Evolutionary conservation across 2,888 invertebrate genomes (phyloP).

Genomic region (Sesia bembeciformis): DNA sequence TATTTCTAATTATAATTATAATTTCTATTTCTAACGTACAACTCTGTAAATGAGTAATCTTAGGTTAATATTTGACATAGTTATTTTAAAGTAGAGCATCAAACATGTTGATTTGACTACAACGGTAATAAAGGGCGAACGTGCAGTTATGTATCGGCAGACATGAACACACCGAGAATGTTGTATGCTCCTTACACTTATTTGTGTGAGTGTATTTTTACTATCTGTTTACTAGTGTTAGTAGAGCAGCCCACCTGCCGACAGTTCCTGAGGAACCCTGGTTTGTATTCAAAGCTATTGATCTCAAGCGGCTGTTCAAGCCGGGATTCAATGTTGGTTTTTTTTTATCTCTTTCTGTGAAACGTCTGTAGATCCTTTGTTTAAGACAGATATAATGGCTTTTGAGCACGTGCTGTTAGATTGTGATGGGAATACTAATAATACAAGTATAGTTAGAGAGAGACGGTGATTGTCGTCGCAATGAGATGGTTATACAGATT

Average conservation of each 20-base stretch:
- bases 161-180: conserved; percentile 8
- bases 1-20: no score
- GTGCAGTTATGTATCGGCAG: conserved; percentile 33
- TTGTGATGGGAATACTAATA: not conserved
- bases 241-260: conserved; percentile 24
- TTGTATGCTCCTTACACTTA: conserved; percentile 13
- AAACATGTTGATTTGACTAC: conserved; percentile 11
- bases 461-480: no score
- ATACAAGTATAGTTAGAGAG: no score
- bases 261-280: conserved; percentile 12
- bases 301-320: conserved; percentile 27
- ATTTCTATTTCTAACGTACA: no score
- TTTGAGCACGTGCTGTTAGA: not conserved
- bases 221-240: conserved; percentile 13
- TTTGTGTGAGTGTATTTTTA: conserved; percentile 14
- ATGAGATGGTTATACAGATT: no score
- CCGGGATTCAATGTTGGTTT: conserved; percentile 24
- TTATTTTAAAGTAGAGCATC: conserved; percentile 32
- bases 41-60: no score
- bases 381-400: not conserved
- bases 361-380: conserved; percentile 43
- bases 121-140: conserved; percentile 40
- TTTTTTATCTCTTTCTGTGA: conserved; percentile 31
- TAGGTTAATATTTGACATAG: no score
- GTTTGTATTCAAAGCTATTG: conserved; percentile 31